Base-by-base conservation (phyloP, 2,797 vertebrate species). In the Cetoscarus ocellatus region DNA sequence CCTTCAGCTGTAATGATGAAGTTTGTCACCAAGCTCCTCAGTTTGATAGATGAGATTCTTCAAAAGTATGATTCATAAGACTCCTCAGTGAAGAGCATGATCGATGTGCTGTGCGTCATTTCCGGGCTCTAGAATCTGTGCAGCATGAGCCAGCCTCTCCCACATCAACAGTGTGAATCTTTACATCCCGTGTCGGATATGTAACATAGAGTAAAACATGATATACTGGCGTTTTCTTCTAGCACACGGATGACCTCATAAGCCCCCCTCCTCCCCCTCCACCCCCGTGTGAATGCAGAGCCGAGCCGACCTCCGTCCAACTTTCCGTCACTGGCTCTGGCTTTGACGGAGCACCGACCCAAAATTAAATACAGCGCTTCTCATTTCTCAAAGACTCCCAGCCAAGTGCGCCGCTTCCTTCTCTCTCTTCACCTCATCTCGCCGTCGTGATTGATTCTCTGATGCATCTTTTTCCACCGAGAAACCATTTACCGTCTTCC, bases 381-480 rank as follows among this genome's bases (percentile, higher is more conserved):
- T 77, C 18, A 42, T 78, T 77, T 70, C 58, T 61, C 64, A 14
- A 17, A 64, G 64, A 81, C 64, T 65, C 66, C 10, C 72, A 52
- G 72, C 57, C 73, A 62, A 80, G 80, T 67, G 61, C 9, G 50
- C 62, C 9, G 61, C 47, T 65, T 77, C 70, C 66, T 19, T 62
- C 65, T 68, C 66, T 54, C 74, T 64, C 55, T 54, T 61, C 74
- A 70, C 77, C 66, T 88, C 79, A 79, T 83, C 78, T 82, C 68
- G 18, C 59, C 13, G 39, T 36, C n/a, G 13, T 70, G 80, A 85
- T 80, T 47, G 68, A 84, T 81, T 58, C 57, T 63, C 52, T 10
- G 57, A 56, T 17, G 56, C 43, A 38, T 65, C 50, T 48, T 18
- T 58, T 45, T 56, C 27, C 63, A 7, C 48, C 1, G 17, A 52